phyloP scores from a whole-genome alignment of 2,113 vertebrate genomes.

The Chionodraco myersi region DNA sequence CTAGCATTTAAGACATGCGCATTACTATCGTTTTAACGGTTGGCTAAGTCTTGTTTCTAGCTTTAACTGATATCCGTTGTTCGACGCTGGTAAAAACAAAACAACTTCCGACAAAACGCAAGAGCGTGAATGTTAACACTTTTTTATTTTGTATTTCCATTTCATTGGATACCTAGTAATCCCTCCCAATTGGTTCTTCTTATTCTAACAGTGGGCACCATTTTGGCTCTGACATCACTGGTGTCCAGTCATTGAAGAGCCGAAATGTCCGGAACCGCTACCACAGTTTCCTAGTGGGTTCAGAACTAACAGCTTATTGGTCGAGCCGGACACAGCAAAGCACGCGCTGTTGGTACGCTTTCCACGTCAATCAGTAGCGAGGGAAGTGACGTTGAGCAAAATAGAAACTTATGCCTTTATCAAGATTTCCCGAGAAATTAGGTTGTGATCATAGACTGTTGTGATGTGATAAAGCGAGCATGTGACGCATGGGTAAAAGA shows the following conservation, averaged over 20 bases:
- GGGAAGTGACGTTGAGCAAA: constrained; percentile 22
- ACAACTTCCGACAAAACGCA: background rate
- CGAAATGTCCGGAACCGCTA: constrained; percentile 8
- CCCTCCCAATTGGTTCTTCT: background rate
- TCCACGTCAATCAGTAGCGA: constrained; percentile 46
- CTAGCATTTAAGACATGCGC: background rate
- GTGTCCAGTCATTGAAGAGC: background rate
- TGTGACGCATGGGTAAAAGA: constrained; percentile 2
- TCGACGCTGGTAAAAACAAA: background rate
- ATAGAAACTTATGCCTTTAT: constrained; percentile 73
- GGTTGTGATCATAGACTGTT: constrained; percentile 54
- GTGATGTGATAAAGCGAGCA: constrained; percentile 40
- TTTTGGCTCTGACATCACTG: constrained; percentile 58
- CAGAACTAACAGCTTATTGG: constrained; percentile 56
- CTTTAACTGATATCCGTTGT: background rate
- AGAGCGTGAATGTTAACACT: background rate
- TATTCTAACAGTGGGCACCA: background rate
- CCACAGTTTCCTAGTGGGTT: constrained; percentile 6
- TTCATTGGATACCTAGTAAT: constrained; percentile 40
- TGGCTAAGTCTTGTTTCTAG: background rate
- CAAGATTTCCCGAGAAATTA: constrained; percentile 76
- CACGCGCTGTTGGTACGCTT: constrained; percentile 25
- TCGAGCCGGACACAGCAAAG: rapidly evolving
- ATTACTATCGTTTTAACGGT: constrained; percentile 6
- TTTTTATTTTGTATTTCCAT: background rate